A percentile compares a stretch with the other conserved stretches of the same genome.
phyloP scores from a whole-genome alignment of 35 echinoderm and acorn worm species.

The Lytechinus variegatus region DNA sequence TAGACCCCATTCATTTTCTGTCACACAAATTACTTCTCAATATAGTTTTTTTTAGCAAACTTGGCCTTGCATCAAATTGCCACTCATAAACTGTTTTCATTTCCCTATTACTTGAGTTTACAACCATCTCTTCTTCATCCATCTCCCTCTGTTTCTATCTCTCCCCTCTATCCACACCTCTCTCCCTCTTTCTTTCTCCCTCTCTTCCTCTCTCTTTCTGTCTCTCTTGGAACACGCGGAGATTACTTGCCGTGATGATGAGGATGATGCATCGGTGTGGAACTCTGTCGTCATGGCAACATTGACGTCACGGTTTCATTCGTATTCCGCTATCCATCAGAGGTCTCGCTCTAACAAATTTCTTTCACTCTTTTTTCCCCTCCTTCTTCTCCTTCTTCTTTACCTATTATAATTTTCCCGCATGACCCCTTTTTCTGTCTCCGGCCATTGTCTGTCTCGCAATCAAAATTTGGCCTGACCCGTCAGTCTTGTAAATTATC shows the following conservation, averaged over 20 bases:
- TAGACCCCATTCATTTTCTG: too few species aligned
- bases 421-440: slow-evolving; percentile 22
- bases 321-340: slow-evolving; percentile 31
- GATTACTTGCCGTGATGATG: slow-evolving; percentile 4
- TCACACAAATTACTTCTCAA: neutral
- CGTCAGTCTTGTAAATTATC: neutral
- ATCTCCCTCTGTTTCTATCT: neutral
- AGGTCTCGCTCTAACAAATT: neutral
- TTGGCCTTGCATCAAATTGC: neutral
- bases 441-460: neutral
- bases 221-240: neutral
- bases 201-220: neutral
- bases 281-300: slow-evolving; percentile 33
- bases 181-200: neutral
- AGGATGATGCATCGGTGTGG: slow-evolving; percentile 45
- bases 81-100: neutral
- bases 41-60: neutral
- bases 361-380: neutral
- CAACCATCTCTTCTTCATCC: neutral
- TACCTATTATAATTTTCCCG: neutral
- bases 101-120: neutral
- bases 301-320: slow-evolving; percentile 50
- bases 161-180: neutral
- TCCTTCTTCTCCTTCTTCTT: neutral
- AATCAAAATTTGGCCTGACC: neutral